A percentile compares a stretch with the other conserved stretches of the same genome.
Conservation (phyloP, 2,888 invertebrate genomes). For the Agrotis puta region DNA sequence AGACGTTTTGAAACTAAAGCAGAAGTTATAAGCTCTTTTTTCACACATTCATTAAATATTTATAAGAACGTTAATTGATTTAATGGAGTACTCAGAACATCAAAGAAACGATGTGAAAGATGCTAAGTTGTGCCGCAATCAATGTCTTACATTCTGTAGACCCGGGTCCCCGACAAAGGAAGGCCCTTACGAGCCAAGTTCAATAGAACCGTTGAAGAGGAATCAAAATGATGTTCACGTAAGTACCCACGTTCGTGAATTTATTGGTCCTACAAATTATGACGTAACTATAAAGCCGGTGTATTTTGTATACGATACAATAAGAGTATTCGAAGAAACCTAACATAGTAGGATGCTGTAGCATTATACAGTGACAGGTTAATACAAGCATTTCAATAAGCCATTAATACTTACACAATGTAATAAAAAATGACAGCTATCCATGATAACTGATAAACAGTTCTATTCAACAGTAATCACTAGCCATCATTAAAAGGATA, state of each 20-base stretch:
- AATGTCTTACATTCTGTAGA: slow-evolving; percentile 61
- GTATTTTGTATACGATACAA: not conserved
- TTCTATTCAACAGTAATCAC: slow-evolving; percentile 33
- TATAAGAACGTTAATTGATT: slow-evolving; percentile 23
- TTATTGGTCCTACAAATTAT: slow-evolving; percentile 46
- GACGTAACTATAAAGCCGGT: slow-evolving; percentile 21
- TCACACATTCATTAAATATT: slow-evolving; percentile 9
- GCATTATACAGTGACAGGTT: slow-evolving; percentile 12
- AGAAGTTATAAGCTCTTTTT: not conserved
- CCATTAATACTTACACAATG: slow-evolving; percentile 9
- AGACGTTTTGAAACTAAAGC: slow-evolving; percentile 22
- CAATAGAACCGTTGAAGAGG: slow-evolving; percentile 65
- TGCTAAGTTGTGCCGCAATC: slow-evolving; percentile 54
- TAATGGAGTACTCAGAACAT: slow-evolving; percentile 27
- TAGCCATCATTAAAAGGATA: slow-evolving; percentile 27
- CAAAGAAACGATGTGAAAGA: slow-evolving; percentile 43
- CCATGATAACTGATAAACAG: slow-evolving; percentile 35
- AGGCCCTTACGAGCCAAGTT: slow-evolving; percentile 55
- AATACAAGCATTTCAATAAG: slow-evolving; percentile 14
- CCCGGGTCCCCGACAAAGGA: slow-evolving; percentile 64
- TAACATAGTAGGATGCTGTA: not conserved
- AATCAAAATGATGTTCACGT: slow-evolving; percentile 60
- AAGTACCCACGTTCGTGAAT: slow-evolving; percentile 24
- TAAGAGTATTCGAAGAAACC: not conserved
- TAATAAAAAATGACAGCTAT: slow-evolving; percentile 36